phyloP scores from a whole-genome alignment of 2,888 invertebrate genomes.

The Temnothorax rugatulus region DNA sequence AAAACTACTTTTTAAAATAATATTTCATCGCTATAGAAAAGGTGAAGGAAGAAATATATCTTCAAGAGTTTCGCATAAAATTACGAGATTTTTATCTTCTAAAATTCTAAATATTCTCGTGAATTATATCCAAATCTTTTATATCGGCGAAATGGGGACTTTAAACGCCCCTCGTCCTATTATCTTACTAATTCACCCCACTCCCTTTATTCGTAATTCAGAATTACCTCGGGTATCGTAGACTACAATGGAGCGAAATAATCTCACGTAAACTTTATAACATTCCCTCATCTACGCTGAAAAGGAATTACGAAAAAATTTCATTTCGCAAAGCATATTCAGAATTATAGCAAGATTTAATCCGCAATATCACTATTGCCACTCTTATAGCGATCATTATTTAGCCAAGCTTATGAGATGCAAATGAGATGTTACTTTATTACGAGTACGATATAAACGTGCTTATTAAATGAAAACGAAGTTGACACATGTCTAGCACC shows the following conservation, averaged over 20 bases:
- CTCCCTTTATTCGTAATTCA: slow-evolving; percentile 24
- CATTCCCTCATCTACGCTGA: not conserved
- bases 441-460: slow-evolving; percentile 11
- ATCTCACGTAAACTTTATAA: slow-evolving; percentile 39
- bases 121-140: slow-evolving; percentile 5
- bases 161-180: slow-evolving; percentile 4
- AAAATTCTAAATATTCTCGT: slow-evolving; percentile 9
- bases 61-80: not conserved
- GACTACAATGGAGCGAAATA: slow-evolving; percentile 16
- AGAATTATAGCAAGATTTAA: slow-evolving; percentile 40
- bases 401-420: slow-evolving; percentile 4
- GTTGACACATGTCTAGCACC: not conserved
- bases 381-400: slow-evolving; percentile 31
- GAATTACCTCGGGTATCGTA: slow-evolving; percentile 8
- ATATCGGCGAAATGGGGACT: not conserved
- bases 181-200: slow-evolving; percentile 22
- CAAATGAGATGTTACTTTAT: slow-evolving; percentile 34
- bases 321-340: slow-evolving; percentile 32
- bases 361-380: slow-evolving; percentile 33
- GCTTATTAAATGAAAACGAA: slow-evolving; percentile 47
- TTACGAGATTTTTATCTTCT: slow-evolving; percentile 10
- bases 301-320: slow-evolving; percentile 33
- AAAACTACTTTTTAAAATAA: not conserved
- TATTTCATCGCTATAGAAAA: not conserved
- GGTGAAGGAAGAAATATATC: not conserved